These are phyloP conservation scores for Mastacembelus armatus DNA, from an alignment of 2,797 vertebrate genomes.

Conservation along the genomic window DNA sequence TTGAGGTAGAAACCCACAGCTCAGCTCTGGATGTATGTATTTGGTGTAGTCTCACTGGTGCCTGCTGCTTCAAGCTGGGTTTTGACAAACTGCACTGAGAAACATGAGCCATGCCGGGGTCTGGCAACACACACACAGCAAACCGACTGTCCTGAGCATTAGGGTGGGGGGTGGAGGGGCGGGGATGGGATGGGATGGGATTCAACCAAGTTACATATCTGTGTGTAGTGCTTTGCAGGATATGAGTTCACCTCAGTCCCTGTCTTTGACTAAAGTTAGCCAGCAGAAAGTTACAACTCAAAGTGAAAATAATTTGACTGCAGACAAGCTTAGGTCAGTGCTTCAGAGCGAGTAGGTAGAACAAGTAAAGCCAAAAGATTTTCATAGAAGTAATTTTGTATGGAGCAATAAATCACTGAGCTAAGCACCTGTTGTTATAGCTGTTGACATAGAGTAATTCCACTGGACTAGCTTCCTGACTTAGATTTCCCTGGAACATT, in stretches of 20 bases:
- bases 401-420: conserved; percentile 53
- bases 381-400: conserved; percentile 42
- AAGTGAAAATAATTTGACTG: conserved; percentile 79
- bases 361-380: conserved; percentile 43
- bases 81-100: conserved; percentile 90
- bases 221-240: conserved; percentile 54
- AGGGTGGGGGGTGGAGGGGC: conserved; percentile 14
- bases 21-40: conserved; percentile 64
- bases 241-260: conserved; percentile 15
- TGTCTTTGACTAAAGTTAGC: conserved; percentile 86
- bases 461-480: conserved; percentile 9
- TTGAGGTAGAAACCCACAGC: conserved; percentile 53
- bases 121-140: conserved; percentile 53
- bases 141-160: conserved; percentile 70
- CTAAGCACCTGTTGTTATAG: conserved; percentile 62
- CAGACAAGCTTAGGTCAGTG: conserved; percentile 18
- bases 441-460: conserved; percentile 56
- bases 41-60: conserved; percentile 79
- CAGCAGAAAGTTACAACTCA: conserved; percentile 82
- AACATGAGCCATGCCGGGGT: conserved; percentile 88
- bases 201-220: conserved; percentile 62
- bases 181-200: conserved; percentile 1
- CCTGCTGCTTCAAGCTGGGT: conserved; percentile 84
- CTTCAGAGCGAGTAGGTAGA: conserved; percentile 6
- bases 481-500: conserved; percentile 19